Evolutionary conservation across 2,797 vertebrate species (phyloP).

Genomic region (Sardinella longiceps): DNA sequence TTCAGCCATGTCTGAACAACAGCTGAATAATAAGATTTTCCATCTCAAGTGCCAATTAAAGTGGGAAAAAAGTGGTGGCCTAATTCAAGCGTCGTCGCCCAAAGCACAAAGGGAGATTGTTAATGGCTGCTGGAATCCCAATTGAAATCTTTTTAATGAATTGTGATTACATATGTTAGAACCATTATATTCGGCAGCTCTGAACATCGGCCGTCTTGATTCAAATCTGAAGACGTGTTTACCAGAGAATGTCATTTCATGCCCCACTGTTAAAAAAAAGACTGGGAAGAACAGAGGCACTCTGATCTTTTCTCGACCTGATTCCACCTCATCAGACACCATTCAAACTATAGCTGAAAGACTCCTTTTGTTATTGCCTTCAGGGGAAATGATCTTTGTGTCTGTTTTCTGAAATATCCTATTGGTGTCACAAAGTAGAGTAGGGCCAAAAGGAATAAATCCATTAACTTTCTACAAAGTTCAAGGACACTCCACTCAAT

Average conservation of each 20-base stretch:
- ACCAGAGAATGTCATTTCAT: neutral
- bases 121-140: neutral
- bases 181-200: neutral
- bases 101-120: neutral
- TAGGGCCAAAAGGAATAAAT: neutral
- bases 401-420: neutral
- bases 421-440: neutral
- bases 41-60: conserved; percentile 9
- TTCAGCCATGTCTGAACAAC: conserved; percentile 13
- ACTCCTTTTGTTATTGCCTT: conserved; percentile 12
- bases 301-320: conserved; percentile 22
- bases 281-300: neutral
- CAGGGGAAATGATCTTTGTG: neutral
- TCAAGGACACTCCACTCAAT: neutral
- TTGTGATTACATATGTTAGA: conserved; percentile 6
- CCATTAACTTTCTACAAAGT: neutral
- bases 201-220: neutral
- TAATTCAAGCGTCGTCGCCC: neutral
- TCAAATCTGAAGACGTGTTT: conserved; percentile 2
- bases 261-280: neutral
- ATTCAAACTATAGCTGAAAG: conserved; percentile 4
- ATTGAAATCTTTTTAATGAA: conserved; percentile 18
- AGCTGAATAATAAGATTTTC: conserved; percentile 18
- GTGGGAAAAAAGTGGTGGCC: conserved; percentile 7
- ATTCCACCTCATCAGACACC: neutral